phyloP scores from a whole-genome alignment of 1,140 invertebrate species.

The Atta texana region DNA sequence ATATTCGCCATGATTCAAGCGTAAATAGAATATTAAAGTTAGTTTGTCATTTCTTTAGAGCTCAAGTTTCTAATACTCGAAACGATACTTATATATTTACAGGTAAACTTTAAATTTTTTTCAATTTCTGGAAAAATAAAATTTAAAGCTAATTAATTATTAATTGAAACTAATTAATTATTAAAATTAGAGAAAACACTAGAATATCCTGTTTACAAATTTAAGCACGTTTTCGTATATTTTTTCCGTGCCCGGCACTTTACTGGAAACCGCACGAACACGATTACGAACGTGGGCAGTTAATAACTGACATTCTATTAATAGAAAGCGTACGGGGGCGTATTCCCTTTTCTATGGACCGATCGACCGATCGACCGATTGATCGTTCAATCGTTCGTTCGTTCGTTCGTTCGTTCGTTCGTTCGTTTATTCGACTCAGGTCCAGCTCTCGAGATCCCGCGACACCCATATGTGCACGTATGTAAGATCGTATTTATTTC shows the following conservation, averaged over 20 bases:
- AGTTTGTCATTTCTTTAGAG: neutral
- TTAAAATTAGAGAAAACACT: neutral
- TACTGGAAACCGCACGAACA: slow-evolving; percentile 24
- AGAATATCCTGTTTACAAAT: neutral
- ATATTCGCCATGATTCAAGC: neutral
- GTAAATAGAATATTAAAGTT: neutral
- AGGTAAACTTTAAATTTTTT: neutral
- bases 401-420: slow-evolving; percentile 34
- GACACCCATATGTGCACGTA: slow-evolving; percentile 24
- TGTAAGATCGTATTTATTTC: slow-evolving; percentile 16
- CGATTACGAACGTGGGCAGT: slow-evolving; percentile 60
- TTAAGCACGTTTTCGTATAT: neutral
- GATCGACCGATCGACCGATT: slow-evolving; percentile 41
- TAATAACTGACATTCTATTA: slow-evolving; percentile 75
- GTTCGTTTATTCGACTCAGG: slow-evolving; percentile 18
- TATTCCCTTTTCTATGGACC: slow-evolving; percentile 63
- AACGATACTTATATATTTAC: neutral
- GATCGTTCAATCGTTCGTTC: slow-evolving; percentile 25
- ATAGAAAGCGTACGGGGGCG: slow-evolving; percentile 75
- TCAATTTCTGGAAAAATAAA: neutral
- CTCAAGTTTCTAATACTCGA: neutral
- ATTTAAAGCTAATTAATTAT: neutral
- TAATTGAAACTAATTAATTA: neutral
- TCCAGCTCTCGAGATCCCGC: slow-evolving; percentile 13
- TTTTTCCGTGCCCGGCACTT: slow-evolving; percentile 1